Evolutionary conservation across 2,113 vertebrate genomes (phyloP).

Genomic region (cattle (Bos taurus)): ARS-UCD2.0 NC_037330.1:42118001-42118500

Average conservation of each 20-base stretch:
- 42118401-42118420: background rate
- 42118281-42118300: background rate
- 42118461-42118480: background rate
- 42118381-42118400: background rate
- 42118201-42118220: background rate
- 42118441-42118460: background rate
- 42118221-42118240: background rate
- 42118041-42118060: background rate
- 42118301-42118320: background rate
- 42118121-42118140: background rate
- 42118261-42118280: background rate
- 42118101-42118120: background rate
- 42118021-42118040: background rate
- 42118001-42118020: background rate
- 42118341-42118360: background rate
- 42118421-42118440: background rate
- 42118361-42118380: background rate
- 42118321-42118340: background rate
- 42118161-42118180: background rate
- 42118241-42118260: background rate
- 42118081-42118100: background rate
- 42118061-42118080: background rate
- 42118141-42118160: background rate
- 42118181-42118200: background rate
- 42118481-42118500: background rate